Evolutionary conservation across 2,113 vertebrate species (phyloP), one percentile per base, ranked within the genome.

Genomic region (Halichoeres trimaculatus): DNA sequence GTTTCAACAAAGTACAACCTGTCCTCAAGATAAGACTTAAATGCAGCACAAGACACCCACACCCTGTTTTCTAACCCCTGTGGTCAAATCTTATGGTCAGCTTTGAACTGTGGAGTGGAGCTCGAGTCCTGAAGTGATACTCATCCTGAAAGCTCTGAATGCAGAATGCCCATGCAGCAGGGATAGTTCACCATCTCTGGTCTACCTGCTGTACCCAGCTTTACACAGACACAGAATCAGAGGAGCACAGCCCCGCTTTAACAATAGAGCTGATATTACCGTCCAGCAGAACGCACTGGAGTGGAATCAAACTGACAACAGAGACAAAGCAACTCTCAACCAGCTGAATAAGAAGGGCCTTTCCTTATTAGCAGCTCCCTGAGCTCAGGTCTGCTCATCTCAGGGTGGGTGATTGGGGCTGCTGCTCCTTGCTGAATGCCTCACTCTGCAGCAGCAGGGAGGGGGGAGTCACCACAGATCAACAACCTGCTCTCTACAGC

Each of bases 401-500:
- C 19, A 54, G 62, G 48, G 8, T 10, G 26, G 35, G 38, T 70
- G 55, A 67, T 52, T 23, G 43, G 70, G 58, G 50, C 69, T 11
- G 40, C 57, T 47, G 67, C 35, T 5, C 26, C 23, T n/a, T 51
- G 43, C 3, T 23, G 59, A 48, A 71, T 48, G 22, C 61, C 14
- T 48, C 19, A 41, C 69, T 66, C 22, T 69, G 62, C 48, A 43
- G 56, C 59, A 63, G 73, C 23, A 47, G 75, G 62, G 22, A 56
- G 71, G 62, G 57, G 63, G 70, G 70, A 81, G 85, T 45, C 60
- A 41, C 59, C 40, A 76, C 47, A 54, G 73, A 78, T 73, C 76
- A 74, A 77, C 85, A 71, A 52, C 36, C 41, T 47, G 76, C 76
- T 86, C 79, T 69, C 71, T 30, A 35, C 62, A 56, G 70, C 76